phyloP scores from a whole-genome alignment of 2,113 vertebrate genomes.

The Saguinus midas region DNA sequence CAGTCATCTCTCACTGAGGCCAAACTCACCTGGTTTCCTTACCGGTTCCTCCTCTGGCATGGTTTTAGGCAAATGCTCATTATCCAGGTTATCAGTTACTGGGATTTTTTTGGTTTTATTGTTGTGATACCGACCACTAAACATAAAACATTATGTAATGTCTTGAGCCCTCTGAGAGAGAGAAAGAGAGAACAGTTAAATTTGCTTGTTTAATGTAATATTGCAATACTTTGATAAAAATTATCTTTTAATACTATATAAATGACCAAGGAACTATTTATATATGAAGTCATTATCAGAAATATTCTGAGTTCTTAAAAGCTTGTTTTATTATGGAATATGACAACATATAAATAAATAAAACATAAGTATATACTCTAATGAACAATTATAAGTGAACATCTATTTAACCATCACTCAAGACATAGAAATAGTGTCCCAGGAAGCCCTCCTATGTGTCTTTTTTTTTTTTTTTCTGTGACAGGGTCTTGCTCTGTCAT shows the following conservation, averaged over 20 bases:
- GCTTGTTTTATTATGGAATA: constrained; percentile 36
- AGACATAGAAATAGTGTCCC: constrained; percentile 30
- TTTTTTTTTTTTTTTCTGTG: too few species aligned
- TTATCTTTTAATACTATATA: background rate
- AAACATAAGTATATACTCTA: constrained; percentile 15
- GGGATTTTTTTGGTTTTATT: constrained; percentile 35
- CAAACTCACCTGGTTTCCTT: background rate
- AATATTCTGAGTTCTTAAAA: constrained; percentile 59
- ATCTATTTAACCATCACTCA: constrained; percentile 18
- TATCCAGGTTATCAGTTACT: background rate
- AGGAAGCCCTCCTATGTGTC: background rate
- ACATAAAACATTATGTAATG: background rate
- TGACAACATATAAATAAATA: constrained; percentile 35
- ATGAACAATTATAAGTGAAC: constrained; percentile 8
- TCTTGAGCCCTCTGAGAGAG: background rate
- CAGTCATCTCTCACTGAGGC: background rate
- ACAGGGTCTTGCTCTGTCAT: too few species aligned
- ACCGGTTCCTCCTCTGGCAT: background rate
- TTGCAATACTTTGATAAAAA: constrained; percentile 19
- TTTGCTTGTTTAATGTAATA: constrained; percentile 19
- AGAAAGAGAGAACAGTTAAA: background rate
- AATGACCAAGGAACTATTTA: constrained; percentile 28
- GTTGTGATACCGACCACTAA: background rate
- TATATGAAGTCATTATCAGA: constrained; percentile 32
- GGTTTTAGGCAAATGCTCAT: background rate